Evolutionary conservation across 1,140 invertebrate species (phyloP).

Genomic region (Teleopsis dalmanni): DNA sequence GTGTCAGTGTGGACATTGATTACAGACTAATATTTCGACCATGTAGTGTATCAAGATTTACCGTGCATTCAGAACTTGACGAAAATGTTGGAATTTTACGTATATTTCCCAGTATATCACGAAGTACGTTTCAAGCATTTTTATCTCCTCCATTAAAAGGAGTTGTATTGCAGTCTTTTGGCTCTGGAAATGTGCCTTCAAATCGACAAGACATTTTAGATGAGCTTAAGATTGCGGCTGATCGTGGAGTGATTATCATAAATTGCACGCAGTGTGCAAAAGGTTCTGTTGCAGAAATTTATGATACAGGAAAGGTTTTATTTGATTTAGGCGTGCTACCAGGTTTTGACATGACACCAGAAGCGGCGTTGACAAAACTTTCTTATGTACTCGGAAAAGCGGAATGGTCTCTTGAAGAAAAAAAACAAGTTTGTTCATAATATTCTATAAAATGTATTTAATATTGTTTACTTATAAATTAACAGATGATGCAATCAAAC

Average conservation of each 20-base stretch:
- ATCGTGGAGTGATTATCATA: conserved; percentile 79
- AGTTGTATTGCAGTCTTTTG: conserved; percentile 88
- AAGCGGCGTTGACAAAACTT: conserved; percentile 88
- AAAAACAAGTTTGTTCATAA: conserved; percentile 52
- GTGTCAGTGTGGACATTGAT: conserved; percentile 70
- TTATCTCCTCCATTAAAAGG: conserved; percentile 75
- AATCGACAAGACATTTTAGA: conserved; percentile 74
- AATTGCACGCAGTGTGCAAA: conserved; percentile 87
- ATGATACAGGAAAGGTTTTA: conserved; percentile 70
- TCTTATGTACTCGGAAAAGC: conserved; percentile 82
- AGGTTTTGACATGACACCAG: conserved; percentile 91
- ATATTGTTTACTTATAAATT: conserved; percentile 9
- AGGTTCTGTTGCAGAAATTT: conserved; percentile 66
- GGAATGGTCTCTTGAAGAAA: conserved; percentile 66
- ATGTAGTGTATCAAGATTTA: conserved; percentile 63
- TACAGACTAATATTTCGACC: conserved; percentile 70
- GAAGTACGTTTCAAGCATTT: conserved; percentile 69
- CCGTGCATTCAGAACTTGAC: conserved; percentile 69
- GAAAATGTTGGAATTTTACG: conserved; percentile 78
- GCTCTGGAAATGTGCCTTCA: conserved; percentile 84
- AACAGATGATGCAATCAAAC: conserved; percentile 72
- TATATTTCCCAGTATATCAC: conserved; percentile 85
- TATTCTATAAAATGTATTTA: background rate
- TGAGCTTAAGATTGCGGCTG: conserved; percentile 63
- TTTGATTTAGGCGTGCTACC: conserved; percentile 68